Evolutionary conservation across 2,888 invertebrate species (phyloP).

Genomic region (Brachyptera putata): DNA sequence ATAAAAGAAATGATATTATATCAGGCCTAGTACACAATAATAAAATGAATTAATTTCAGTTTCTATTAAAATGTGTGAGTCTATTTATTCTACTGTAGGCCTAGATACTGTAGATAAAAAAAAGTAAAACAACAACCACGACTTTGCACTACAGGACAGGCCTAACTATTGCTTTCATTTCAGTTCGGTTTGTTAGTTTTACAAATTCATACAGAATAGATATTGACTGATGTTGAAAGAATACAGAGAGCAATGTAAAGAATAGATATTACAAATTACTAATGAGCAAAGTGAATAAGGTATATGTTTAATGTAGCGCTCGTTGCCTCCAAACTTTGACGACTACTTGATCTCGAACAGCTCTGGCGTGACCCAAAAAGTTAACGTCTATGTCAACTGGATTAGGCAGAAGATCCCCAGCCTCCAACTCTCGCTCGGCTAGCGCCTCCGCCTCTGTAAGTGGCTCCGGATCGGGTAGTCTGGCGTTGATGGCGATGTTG

Average conservation of each 20-base stretch:
- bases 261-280: no score
- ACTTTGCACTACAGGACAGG: no score
- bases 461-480: not conserved
- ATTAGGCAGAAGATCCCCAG: not conserved
- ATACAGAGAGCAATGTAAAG: no score
- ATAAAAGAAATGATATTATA: no score
- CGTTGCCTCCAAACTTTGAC: not conserved
- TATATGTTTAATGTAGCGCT: not conserved
- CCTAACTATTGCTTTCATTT: no score
- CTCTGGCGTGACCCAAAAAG: not conserved
- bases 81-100: no score
- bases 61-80: no score
- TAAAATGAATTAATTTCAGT: no score
- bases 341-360: slow-evolving; percentile 1
- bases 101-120: no score
- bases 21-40: no score
- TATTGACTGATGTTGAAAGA: not conserved
- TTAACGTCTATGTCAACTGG: not conserved
- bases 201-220: not conserved
- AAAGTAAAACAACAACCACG: no score
- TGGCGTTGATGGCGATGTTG: slow-evolving; percentile 17
- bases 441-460: not conserved
- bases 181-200: not conserved
- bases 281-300: no score
- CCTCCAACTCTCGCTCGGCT: not conserved